Base-by-base conservation (phyloP, 2,113 vertebrate species). In the Corythornis vintsioides region DNA sequence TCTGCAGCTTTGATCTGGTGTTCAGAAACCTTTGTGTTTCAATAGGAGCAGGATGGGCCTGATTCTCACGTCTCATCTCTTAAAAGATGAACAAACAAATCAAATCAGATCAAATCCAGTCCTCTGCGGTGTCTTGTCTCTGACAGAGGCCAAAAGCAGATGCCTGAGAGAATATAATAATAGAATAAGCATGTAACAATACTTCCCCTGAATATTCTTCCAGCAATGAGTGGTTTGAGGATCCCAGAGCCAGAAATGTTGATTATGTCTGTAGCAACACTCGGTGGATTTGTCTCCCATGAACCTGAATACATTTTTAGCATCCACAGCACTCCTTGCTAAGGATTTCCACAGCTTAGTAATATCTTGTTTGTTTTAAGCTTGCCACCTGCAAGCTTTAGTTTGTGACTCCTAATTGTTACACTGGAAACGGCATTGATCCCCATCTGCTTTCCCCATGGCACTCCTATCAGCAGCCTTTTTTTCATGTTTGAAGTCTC, bases 351-450 rank as follows among this genome's bases (percentile, higher is more conserved):
- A 65, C 8, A 57, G 53, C 11, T 91, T 79, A 82, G 31, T 50
- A 55, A 25, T 31, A 14, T 42, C 43, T 85, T 75, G 31, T 86
- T 93, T 78, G 33, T 67, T 92, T 94, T 87, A 79, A 92, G n/a
- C 43, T 85, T 69, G 7, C 57, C 25, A 35, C 33, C 67, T 87
- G 55, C 10, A 79, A 87, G 45, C 45, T 73, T 88, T 91, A 76
- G 72, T 76, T 75, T 85, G 26, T 72, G 35, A 89, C 79, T 91
- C 66, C 66, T 84, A 11, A 22, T 56, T 75, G 28, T 77, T 72
- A 33, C 31, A 14, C 25, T 56, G 40, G 59, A 71, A 85, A 63
- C 21, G 67, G 15, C 53, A 53, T 3, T 89, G 90, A 82, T 61
- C 55, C 42, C 40, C 35, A 33, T 61, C 53, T 81, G 42, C 80